Evolutionary conservation across 2,888 invertebrate species (phyloP).

Genomic region (Eristalinus aeneus): DNA sequence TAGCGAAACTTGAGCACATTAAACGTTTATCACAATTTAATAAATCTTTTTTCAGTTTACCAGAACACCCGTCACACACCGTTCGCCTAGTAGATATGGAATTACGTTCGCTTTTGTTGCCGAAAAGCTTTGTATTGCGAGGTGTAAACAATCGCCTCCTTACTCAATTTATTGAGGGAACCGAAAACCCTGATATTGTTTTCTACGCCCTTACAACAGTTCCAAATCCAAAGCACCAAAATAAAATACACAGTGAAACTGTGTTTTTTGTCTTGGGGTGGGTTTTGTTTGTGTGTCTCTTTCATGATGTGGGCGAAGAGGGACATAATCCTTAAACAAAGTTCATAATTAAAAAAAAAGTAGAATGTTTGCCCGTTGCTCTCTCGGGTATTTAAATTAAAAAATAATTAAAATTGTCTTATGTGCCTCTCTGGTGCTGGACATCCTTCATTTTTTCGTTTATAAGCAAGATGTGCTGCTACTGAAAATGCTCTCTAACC

Average conservation of each 20-base stretch:
- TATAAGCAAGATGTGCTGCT: no score
- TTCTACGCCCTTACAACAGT: not conserved
- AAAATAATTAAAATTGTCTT: not conserved
- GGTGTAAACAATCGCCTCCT: not conserved
- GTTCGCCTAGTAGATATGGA: not conserved
- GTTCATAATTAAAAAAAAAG: not conserved
- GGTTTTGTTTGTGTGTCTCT: not conserved
- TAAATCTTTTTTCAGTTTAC: not conserved
- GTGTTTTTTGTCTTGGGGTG: not conserved
- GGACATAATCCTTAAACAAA: not conserved
- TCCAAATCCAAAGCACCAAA: not conserved
- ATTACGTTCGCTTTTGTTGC: not conserved
- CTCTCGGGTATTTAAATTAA: not conserved
- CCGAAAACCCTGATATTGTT: not conserved
- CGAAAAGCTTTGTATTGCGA: not conserved
- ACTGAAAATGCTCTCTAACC: no score
- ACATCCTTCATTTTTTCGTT: no score
- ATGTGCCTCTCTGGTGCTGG: no score
- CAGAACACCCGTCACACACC: not conserved
- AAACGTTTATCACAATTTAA: not conserved
- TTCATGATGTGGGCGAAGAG: not conserved
- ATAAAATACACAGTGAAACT: not conserved
- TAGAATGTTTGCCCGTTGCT: not conserved
- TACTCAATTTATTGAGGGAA: not conserved
- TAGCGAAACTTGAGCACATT: not conserved